phyloP scores from a whole-genome alignment of 2,113 vertebrate genomes.

The Lanius ludovicianus region DNA sequence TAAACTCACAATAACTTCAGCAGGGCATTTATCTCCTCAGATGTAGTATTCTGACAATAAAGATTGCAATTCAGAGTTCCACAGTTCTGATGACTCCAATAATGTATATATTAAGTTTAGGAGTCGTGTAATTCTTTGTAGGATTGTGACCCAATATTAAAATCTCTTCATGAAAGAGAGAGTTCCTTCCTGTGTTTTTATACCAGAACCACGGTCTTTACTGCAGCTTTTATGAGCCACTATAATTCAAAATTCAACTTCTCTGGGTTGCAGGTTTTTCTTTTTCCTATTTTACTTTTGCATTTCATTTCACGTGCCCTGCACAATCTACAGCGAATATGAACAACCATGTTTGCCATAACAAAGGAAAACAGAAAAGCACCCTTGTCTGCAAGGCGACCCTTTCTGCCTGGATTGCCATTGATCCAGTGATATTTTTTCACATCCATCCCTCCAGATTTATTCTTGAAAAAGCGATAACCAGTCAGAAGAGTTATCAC shows the following conservation, averaged over 20 bases:
- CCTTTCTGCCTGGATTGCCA: neutral
- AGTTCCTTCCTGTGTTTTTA: slow-evolving; percentile 37
- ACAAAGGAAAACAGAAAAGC: neutral
- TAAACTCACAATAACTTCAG: neutral
- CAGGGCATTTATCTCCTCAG: neutral
- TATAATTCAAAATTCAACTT: slow-evolving; percentile 30
- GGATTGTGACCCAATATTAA: slow-evolving; percentile 3
- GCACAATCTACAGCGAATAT: neutral
- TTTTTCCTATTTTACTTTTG: neutral
- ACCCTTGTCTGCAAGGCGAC: neutral
- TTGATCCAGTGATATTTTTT: neutral
- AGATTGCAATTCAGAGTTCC: neutral
- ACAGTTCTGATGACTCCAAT: neutral
- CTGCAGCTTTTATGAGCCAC: slow-evolving; percentile 24
- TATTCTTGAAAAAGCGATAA: slow-evolving; percentile 15
- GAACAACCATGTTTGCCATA: neutral
- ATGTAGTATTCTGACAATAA: neutral
- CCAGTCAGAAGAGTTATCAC: slow-evolving; percentile 20
- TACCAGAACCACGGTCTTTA: neutral
- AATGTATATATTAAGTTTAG: neutral
- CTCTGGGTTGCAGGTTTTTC: neutral
- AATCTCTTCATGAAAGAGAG: slow-evolving; percentile 16
- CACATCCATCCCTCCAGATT: neutral
- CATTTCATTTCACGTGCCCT: neutral
- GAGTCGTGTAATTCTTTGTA: slow-evolving; percentile 6